Percentiles rank a stretch among this genome's conserved stretches.
Evolutionary conservation across 2,113 vertebrate species (phyloP).

Genomic region (Ammodytes dubius): DNA sequence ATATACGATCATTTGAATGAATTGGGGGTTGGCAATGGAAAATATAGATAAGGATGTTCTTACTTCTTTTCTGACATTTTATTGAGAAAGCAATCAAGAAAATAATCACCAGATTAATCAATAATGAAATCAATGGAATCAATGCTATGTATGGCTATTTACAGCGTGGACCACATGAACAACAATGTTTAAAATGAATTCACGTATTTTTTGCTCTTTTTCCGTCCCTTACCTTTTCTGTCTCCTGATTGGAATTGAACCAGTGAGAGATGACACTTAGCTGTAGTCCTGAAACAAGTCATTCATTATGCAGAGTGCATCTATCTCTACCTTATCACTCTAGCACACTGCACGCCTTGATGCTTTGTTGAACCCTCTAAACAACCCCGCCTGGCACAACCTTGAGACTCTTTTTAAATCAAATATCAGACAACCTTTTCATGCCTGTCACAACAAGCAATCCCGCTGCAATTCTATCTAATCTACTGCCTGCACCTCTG

Average conservation of each 20-base stretch:
- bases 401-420: constrained; percentile 61
- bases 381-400: constrained; percentile 51
- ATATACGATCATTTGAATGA: background rate
- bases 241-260: constrained; percentile 33
- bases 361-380: constrained; percentile 54
- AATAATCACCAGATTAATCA: background rate
- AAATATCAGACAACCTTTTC: constrained; percentile 52
- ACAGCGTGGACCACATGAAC: background rate
- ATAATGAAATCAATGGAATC: background rate
- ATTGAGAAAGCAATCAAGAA: background rate
- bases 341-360: constrained; percentile 22
- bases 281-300: constrained; percentile 23
- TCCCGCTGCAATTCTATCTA: constrained; percentile 52
- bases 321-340: constrained; percentile 39
- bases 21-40: background rate
- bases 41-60: background rate
- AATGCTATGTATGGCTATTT: background rate
- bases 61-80: background rate
- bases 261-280: constrained; percentile 36
- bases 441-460: constrained; percentile 53
- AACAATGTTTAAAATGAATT: background rate
- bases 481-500: constrained; percentile 45
- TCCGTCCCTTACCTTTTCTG: background rate
- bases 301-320: constrained; percentile 54
- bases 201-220: background rate